Conservation (phyloP, 35 echinoderm and acorn worm species). For the Strongylocentrotus purpuratus region DNA sequence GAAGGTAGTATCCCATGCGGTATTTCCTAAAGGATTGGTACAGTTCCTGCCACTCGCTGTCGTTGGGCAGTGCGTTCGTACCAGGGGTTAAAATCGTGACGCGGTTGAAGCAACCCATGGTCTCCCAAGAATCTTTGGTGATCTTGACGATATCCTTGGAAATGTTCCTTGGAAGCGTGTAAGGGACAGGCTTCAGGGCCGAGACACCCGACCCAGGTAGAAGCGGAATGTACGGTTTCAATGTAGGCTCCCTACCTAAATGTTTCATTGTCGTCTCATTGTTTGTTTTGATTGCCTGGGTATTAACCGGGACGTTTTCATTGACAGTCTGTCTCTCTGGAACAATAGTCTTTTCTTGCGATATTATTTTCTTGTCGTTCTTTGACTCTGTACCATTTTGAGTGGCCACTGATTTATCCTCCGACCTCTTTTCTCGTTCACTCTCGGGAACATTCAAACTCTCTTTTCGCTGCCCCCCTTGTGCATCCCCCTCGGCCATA, state of each 20-base stretch:
- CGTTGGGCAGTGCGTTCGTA: neutral
- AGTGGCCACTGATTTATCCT: neutral
- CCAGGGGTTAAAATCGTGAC: constrained; percentile 18
- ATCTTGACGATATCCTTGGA: constrained; percentile 9
- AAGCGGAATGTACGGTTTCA: neutral
- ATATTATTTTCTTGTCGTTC: neutral
- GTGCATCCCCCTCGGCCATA: neutral
- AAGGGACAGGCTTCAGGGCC: neutral
- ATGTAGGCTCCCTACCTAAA: neutral
- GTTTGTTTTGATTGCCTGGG: neutral
- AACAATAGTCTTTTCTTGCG: neutral
- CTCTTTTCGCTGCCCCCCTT: neutral
- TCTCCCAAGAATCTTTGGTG: neutral
- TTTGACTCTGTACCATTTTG: neutral
- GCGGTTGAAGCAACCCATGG: constrained; percentile 34
- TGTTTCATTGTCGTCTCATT: neutral
- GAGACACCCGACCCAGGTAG: neutral
- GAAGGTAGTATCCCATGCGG: constrained; percentile 35
- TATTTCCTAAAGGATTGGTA: neutral
- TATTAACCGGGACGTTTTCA: neutral
- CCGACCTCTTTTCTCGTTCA: neutral
- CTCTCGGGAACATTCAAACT: neutral
- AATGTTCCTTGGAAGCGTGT: neutral
- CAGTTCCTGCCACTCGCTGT: neutral
- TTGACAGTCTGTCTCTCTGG: neutral